Conservation (phyloP, 1,140 invertebrate species). For the Drosophila equinoxialis region DNA sequence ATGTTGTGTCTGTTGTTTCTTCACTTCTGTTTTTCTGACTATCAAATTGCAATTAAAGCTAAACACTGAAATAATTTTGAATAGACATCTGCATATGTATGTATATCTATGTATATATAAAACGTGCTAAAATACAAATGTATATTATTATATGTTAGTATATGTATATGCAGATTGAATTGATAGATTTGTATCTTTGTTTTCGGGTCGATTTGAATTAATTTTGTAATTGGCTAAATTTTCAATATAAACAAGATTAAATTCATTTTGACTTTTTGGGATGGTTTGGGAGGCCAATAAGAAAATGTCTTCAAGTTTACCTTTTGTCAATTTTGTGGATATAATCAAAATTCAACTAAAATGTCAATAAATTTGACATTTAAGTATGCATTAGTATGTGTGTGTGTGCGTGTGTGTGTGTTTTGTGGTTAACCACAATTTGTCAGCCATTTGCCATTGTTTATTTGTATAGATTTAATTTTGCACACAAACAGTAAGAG, state of each 20-base stretch:
- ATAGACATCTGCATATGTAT: too few species aligned
- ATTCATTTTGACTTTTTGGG: neutral
- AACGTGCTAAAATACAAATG: too few species aligned
- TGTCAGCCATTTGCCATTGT: constrained; percentile 31
- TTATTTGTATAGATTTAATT: constrained; percentile 51
- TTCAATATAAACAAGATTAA: constrained; percentile 7
- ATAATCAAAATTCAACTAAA: constrained; percentile 9
- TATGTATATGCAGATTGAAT: neutral
- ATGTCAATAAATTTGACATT: constrained; percentile 10
- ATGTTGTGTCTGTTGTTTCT: too few species aligned
- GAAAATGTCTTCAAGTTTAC: neutral
- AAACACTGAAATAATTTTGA: too few species aligned
- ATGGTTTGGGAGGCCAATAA: neutral
- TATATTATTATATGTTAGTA: neutral
- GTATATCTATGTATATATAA: too few species aligned
- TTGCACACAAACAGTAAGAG: constrained; percentile 15
- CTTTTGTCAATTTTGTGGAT: neutral
- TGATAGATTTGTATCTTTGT: constrained; percentile 2
- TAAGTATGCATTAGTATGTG: constrained; percentile 11
- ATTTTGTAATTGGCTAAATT: constrained; percentile 6
- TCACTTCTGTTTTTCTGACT: too few species aligned
- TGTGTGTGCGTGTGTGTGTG: constrained; percentile 15
- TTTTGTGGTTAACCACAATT: constrained; percentile 31
- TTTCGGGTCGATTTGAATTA: neutral
- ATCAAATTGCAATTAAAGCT: too few species aligned